Evolutionary conservation across 2,113 vertebrate genomes (phyloP).

Genomic region (Haliaeetus leucogaster): DNA sequence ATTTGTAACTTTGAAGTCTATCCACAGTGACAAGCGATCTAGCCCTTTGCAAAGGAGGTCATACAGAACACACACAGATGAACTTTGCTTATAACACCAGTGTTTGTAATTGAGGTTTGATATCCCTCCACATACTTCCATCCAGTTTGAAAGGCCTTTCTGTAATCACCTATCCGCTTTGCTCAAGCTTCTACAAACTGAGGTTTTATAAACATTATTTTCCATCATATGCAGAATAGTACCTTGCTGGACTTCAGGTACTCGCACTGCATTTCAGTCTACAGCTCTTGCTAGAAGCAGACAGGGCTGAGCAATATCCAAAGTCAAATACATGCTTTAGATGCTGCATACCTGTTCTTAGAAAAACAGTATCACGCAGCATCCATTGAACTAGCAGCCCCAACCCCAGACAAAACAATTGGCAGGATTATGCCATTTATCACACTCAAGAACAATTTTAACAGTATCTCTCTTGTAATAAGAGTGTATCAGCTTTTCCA

Average conservation of each 20-base stretch:
- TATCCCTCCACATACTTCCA: neutral
- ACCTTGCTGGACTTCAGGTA: neutral
- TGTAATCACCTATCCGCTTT: neutral
- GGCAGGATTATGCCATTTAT: no score
- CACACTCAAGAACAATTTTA: neutral
- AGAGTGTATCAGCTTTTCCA: neutral
- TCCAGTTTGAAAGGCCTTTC: neutral
- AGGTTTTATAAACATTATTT: neutral
- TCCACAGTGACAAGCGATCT: neutral
- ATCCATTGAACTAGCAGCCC: neutral
- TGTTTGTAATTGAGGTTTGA: neutral
- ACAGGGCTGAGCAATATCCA: neutral
- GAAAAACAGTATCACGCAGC: fast-evolving
- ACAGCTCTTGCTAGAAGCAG: neutral
- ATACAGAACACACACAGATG: neutral
- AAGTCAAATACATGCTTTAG: neutral
- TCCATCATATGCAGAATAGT: neutral
- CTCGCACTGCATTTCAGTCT: neutral
- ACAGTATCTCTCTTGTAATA: neutral
- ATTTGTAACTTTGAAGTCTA: neutral
- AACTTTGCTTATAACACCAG: neutral
- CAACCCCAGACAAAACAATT: neutral
- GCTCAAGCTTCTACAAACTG: neutral
- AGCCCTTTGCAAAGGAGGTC: neutral
- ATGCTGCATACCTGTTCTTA: neutral